Evolutionary conservation across 1,140 invertebrate genomes (phyloP).

Genomic region (Calliphora vicina): DNA sequence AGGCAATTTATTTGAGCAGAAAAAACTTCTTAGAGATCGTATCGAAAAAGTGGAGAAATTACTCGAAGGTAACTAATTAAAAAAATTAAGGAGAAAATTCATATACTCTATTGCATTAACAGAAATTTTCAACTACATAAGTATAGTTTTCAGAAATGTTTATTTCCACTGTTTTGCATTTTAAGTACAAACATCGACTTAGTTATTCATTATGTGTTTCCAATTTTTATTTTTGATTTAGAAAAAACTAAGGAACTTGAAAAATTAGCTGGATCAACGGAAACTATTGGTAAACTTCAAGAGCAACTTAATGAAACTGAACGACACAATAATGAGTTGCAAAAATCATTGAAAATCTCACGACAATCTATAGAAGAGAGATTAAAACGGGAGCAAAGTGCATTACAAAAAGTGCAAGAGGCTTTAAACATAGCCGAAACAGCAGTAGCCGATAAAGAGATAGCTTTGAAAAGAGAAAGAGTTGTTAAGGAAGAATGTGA

Average conservation of each 20-base stretch:
- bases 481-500: slow-evolving; percentile 50
- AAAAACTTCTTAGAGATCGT: slow-evolving; percentile 40
- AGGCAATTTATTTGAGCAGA: slow-evolving; percentile 47
- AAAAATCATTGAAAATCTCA: slow-evolving; percentile 44
- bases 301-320: slow-evolving; percentile 28
- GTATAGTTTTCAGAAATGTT: not conserved
- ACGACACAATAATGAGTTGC: slow-evolving; percentile 43
- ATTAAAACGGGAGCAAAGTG: slow-evolving; percentile 39
- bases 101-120: no score
- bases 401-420: slow-evolving; percentile 62
- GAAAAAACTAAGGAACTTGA: slow-evolving; percentile 22
- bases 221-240: no score
- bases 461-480: slow-evolving; percentile 52
- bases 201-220: no score
- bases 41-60: slow-evolving; percentile 41
- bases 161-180: no score
- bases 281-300: slow-evolving; percentile 27
- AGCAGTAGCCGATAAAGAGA: slow-evolving; percentile 64
- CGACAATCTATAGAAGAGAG: slow-evolving; percentile 42
- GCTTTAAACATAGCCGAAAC: slow-evolving; percentile 66
- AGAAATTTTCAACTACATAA: no score
- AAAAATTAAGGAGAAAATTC: no score
- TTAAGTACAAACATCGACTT: no score
- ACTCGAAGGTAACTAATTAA: slow-evolving; percentile 21
- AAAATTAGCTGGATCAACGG: not conserved